phyloP scores from a whole-genome alignment of 2,797 vertebrate genomes.

The Crypturellus tataupa region DNA sequence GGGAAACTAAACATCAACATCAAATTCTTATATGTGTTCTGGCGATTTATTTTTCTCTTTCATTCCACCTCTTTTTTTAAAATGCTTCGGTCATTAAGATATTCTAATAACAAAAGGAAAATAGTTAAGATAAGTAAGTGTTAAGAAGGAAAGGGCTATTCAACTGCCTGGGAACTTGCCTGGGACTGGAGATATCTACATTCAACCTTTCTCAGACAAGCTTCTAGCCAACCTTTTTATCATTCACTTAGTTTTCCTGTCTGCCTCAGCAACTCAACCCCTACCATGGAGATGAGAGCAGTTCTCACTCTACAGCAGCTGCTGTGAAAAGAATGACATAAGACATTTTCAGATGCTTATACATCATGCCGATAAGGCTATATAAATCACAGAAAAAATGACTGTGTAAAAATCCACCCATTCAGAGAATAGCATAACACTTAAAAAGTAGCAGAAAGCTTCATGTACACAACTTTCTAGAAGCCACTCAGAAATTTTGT shows the following conservation, averaged over 20 bases:
- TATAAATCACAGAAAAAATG: background rate
- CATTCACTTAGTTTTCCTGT: background rate
- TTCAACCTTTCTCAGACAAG: background rate
- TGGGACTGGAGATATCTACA: background rate
- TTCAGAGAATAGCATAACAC: background rate
- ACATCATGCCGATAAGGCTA: background rate
- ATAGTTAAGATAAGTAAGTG: background rate
- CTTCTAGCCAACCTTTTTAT: background rate
- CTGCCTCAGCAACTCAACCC: background rate
- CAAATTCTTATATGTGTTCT: background rate
- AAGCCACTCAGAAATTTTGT: background rate
- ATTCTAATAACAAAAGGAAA: background rate
- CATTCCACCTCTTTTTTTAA: background rate
- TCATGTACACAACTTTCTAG: fast-evolving
- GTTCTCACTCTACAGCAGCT: background rate
- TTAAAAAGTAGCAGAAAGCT: background rate
- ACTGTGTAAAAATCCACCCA: background rate
- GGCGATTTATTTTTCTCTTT: background rate
- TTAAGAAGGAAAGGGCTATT: background rate
- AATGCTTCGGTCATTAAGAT: background rate
- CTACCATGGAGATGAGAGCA: background rate
- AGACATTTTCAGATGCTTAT: background rate
- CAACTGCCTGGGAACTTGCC: background rate
- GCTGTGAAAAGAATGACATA: background rate
- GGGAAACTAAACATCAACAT: background rate